Base-by-base conservation (phyloP, 2,888 invertebrate genomes). In the Patella pellucida region DNA sequence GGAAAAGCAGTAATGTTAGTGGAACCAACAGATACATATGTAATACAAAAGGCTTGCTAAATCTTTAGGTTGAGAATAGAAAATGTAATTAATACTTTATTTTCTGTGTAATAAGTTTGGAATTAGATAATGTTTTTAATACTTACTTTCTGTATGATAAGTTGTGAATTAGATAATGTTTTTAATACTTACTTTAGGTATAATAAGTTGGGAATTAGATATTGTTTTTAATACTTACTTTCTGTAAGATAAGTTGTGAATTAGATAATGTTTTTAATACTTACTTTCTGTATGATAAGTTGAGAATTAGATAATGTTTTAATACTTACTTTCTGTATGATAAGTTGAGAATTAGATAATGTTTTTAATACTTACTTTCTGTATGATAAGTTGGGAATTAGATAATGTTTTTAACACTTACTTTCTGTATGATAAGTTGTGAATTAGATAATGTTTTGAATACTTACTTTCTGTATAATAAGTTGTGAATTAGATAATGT, bases 401-500 rank as follows among this genome's bases (percentile, higher is more conserved):
- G 27, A 27, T 27, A 74, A 69, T 27, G 31, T 31, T 27, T 9
- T 41, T 41, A 9, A 41, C 9, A 9, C 27, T 3, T 27, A 27
- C 27, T 27, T 27, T 27, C 14, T 54, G 69, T 31, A 74, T 41
- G 7, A 52, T 52, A 4, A 74, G 52, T 12, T 69, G n/a, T n/a
- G 74, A 41, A 50, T 74, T 74, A 14, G 11, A 5, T n/a, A 74
- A 69, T 27, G 31, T 31, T 27, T 9, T 41, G 7, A 9, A 41
- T 41, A 9, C 27, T 3, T 27, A 27, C 27, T 27, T 27, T 27
- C 2, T 27, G 27, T 31, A 69, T 41, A 14, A 52, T 52, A 14
- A 74, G 68, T 16, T 69, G 12, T 23, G 69, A 31, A 41, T 74
- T 74, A 12, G 15, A 12, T 27, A 74, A 69, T 16, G 41, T 52